Evolutionary conservation across 2,113 vertebrate species (phyloP), one percentile per base, ranked within the genome.

Genomic region (Cacatua alba): DNA sequence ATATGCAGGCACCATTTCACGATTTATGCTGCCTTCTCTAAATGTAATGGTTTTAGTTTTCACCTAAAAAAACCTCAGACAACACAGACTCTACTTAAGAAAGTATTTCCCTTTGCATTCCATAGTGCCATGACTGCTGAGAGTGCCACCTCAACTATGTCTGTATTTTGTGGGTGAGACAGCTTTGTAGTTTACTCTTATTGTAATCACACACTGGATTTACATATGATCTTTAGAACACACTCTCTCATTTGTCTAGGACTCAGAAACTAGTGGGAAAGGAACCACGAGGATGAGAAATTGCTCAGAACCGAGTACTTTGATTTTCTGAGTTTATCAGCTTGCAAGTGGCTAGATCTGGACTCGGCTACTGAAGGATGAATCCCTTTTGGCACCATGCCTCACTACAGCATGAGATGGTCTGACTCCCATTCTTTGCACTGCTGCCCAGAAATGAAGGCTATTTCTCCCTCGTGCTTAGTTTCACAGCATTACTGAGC

Each of bases 301-400:
- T 16, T 51, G 25, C 29, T 86, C 9, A 7, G 29, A 75, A 72
- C 4, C 43, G 13, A 72, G 11, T 15, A 63, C 68, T 81, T 5
- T 12, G 10, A 92, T 39, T 46, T 65, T 71, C 6, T 1, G 2
- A 75, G 48, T 60, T 55, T 48, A 28, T 37, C 64, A 67, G 35
- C 55, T 55, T 48, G 31, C n/a, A 59, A 63, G 72, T 4, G 3
- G 55, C 55, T 60, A 21, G 8, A 37, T 53, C 49, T 29, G 41
- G 21, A 62, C 62, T 52, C 0, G 0, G 49, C 4, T 15, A 79
- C 43, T 2, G 10, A 53, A 74, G 46, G 23, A 89, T 1, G 0
- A 89, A 84, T 11, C 37, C 41, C 39, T 37, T 37, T 28, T 2
- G 6, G 67, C 75, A 82, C 6, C n/a, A 49, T 1, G 0, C 1